Evolutionary conservation across 2,797 vertebrate species (phyloP).

Genomic region (Esox masquinongy): DNA sequence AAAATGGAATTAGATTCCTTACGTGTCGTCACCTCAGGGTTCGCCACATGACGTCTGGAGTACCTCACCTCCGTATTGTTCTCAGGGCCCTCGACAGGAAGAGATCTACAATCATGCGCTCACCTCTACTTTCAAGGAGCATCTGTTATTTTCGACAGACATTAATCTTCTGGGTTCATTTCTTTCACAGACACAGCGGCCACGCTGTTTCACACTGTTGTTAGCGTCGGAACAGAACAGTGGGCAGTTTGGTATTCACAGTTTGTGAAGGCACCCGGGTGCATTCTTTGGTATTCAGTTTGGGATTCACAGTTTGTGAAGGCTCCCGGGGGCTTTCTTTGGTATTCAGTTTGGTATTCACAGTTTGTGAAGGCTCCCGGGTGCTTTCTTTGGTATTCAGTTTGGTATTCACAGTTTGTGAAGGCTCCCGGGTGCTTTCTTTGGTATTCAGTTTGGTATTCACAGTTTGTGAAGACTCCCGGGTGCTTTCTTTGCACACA

Average conservation of each 20-base stretch:
- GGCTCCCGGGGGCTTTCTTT: too few relatives aligned
- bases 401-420: conserved; percentile 45
- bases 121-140: conserved; percentile 21
- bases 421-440: too few relatives aligned
- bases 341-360: conserved; percentile 49
- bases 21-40: conserved; percentile 32
- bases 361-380: conserved; percentile 44
- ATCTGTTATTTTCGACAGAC: conserved; percentile 41
- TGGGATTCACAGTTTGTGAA: conserved; percentile 45
- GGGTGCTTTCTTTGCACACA: conserved; percentile 49
- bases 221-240: conserved; percentile 37
- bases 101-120: conserved; percentile 25
- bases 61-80: conserved; percentile 35
- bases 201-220: conserved; percentile 30
- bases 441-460: conserved; percentile 51
- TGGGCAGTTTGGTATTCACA: conserved; percentile 45
- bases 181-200: conserved; percentile 35
- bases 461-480: conserved; percentile 41
- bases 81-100: conserved; percentile 58
- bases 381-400: too few relatives aligned
- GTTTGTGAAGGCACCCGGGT: conserved; percentile 41
- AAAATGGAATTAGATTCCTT: conserved; percentile 39
- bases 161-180: conserved; percentile 25
- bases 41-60: conserved; percentile 46
- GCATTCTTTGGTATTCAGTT: conserved; percentile 53